phyloP scores from a whole-genome alignment of 2,888 invertebrate genomes.

The Cheilosia variabilis region DNA sequence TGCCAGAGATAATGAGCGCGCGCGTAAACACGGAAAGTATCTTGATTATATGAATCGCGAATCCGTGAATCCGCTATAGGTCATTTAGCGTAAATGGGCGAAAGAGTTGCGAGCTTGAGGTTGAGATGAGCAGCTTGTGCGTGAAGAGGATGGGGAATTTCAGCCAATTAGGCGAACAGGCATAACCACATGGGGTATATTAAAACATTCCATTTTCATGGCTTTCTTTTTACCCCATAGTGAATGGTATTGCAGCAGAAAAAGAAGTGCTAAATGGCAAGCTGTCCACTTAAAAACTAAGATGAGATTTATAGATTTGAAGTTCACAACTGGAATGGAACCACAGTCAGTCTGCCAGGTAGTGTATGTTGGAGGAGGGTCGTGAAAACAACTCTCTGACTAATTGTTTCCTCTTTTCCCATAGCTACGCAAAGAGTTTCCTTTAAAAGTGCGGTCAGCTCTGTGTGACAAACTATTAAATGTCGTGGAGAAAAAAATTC shows the following conservation, averaged over 20 bases:
- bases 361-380: too few species aligned
- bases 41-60: conserved; percentile 39
- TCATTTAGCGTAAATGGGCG: conserved; percentile 66
- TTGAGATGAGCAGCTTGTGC: conserved; percentile 12
- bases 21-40: conserved; percentile 47
- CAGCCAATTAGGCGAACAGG: conserved; percentile 54
- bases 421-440: too few species aligned
- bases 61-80: conserved; percentile 59
- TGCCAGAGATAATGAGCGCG: conserved; percentile 38
- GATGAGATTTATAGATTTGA: conserved; percentile 2
- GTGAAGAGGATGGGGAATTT: conserved; percentile 37
- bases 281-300: neutral
- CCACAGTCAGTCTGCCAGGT: neutral
- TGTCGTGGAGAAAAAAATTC: neutral
- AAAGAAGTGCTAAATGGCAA: conserved; percentile 5
- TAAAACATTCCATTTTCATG: conserved; percentile 39
- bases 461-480: neutral
- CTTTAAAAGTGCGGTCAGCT: too few species aligned
- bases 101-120: conserved; percentile 50
- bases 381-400: too few species aligned
- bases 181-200: conserved; percentile 30
- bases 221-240: conserved; percentile 36
- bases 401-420: too few species aligned
- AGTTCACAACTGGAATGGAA: neutral
- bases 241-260: conserved; percentile 32